Conservation (phyloP, 2,888 invertebrate genomes). For the Linnaemya tessellans region DNA sequence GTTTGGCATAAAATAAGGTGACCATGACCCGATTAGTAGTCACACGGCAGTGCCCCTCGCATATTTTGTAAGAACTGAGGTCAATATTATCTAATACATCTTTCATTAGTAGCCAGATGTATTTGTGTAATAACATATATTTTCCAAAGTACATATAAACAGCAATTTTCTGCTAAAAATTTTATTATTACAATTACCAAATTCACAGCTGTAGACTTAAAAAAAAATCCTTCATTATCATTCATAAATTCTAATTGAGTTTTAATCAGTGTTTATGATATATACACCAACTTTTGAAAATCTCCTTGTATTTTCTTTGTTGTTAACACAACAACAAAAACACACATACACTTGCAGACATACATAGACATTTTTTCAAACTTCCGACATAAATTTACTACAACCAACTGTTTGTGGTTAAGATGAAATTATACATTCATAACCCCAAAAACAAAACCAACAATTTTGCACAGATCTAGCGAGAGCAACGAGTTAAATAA, state of each 20-base stretch:
- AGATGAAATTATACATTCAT: conserved; percentile 64
- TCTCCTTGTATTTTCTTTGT: not conserved
- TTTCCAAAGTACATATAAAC: no score
- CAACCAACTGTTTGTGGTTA: conserved; percentile 68
- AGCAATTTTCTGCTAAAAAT: not conserved
- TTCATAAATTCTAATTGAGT: conserved; percentile 67
- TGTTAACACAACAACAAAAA: not conserved
- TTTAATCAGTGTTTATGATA: conserved; percentile 65
- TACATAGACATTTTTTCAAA: conserved; percentile 14
- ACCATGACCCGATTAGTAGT: no score
- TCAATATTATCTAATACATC: no score
- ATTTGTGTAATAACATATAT: no score
- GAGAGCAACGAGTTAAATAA: conserved; percentile 29
- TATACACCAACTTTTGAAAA: not conserved
- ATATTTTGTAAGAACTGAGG: no score
- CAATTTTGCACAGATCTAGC: conserved; percentile 40
- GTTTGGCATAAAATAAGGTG: no score
- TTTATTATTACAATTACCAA: not conserved
- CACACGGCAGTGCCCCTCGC: no score
- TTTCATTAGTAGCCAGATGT: no score
- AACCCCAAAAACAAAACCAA: conserved; percentile 39
- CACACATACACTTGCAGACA: not conserved
- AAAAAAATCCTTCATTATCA: conserved; percentile 16
- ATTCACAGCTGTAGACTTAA: not conserved
- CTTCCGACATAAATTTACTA: conserved; percentile 66